These are phyloP conservation scores for Epirrhoe tristata DNA, from an alignment of 2,888 invertebrate species.

Conservation along the genomic window DNA sequence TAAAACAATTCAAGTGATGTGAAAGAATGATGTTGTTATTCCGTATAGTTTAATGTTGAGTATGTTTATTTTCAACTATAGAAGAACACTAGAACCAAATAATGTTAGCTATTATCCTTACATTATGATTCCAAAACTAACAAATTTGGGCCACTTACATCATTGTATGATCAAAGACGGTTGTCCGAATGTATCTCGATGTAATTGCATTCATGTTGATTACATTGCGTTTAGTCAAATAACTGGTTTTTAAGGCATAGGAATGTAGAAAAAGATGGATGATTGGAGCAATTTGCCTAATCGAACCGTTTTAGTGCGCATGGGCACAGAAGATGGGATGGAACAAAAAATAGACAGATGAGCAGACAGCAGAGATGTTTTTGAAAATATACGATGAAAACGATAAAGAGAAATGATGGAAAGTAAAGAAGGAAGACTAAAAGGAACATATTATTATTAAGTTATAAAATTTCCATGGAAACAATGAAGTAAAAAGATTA, in stretches of 20 bases:
- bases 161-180: conserved; percentile 21
- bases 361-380: conserved; percentile 5
- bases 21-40: neutral
- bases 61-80: neutral
- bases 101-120: conserved; percentile 9
- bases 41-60: neutral
- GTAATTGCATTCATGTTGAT: conserved; percentile 40
- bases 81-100: neutral
- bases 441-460: neutral
- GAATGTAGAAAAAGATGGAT: conserved; percentile 54
- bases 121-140: conserved; percentile 7
- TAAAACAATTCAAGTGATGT: neutral
- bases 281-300: conserved; percentile 59
- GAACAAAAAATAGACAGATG: conserved; percentile 24
- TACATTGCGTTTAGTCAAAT: conserved; percentile 41
- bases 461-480: neutral
- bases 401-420: neutral
- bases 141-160: conserved; percentile 21
- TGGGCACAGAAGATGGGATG: conserved; percentile 25
- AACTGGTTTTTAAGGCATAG: conserved; percentile 38
- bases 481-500: conserved; percentile 25
- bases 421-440: neutral
- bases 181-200: conserved; percentile 32
- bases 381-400: conserved; percentile 2
- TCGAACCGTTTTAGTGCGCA: conserved; percentile 45